Evolutionary conservation across 2,113 vertebrate genomes (phyloP).

Genomic region (Chaetura pelagica): DNA sequence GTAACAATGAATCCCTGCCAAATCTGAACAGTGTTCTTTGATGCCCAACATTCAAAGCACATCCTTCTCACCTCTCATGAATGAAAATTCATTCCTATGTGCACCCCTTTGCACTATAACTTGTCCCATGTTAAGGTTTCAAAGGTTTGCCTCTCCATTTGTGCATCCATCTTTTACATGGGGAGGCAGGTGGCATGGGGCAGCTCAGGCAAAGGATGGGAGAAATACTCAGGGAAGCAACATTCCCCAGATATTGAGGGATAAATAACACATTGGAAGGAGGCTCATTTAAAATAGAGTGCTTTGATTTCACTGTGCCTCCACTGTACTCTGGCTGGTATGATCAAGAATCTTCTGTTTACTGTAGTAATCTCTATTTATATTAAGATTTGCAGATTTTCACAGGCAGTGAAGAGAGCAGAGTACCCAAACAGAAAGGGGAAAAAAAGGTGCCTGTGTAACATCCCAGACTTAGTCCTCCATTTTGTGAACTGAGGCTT

Average conservation of each 20-base stretch:
- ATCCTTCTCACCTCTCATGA: not conserved
- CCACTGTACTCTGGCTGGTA: not conserved
- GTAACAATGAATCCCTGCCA: not conserved
- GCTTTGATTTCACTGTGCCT: not conserved
- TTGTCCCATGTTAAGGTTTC: not conserved
- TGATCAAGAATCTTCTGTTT: not conserved
- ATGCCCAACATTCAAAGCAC: not conserved
- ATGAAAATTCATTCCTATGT: not conserved
- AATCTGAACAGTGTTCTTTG: not conserved
- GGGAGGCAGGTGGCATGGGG: not conserved
- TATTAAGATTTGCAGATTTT: not conserved
- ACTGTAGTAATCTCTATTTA: not conserved
- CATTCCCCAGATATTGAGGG: not conserved
- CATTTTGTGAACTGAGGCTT: not conserved
- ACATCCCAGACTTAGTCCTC: not conserved
- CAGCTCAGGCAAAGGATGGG: not conserved
- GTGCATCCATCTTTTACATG: not conserved
- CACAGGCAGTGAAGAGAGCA: not conserved
- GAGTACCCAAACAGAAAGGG: not conserved
- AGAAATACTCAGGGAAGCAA: not conserved
- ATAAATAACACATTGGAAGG: not conserved
- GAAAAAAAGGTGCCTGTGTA: not conserved
- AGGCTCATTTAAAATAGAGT: not conserved
- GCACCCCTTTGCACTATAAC: not conserved
- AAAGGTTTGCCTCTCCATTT: not conserved